Evolutionary conservation across 2,888 invertebrate species (phyloP).

Genomic region (Drosophila antonietae): DNA sequence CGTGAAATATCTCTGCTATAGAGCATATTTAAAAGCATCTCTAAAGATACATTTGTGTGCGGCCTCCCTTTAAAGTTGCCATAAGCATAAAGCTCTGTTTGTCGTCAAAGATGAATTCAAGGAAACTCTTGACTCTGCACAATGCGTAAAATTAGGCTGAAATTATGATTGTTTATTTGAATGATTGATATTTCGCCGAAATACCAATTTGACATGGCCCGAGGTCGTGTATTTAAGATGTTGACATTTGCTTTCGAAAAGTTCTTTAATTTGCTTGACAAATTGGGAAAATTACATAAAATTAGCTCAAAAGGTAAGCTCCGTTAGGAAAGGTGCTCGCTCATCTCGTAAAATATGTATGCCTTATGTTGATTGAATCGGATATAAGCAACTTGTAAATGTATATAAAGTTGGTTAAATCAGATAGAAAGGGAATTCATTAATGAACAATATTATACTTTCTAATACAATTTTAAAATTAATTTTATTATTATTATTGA

Average conservation of each 20-base stretch:
- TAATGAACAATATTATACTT: too few relatives aligned
- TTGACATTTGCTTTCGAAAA: neutral
- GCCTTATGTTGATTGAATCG: neutral
- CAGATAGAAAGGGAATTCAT: too few relatives aligned
- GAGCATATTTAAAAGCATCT: neutral
- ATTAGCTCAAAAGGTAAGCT: neutral
- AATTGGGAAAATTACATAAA: too few relatives aligned
- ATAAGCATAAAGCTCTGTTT: neutral
- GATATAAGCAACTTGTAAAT: neutral
- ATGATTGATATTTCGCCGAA: conserved; percentile 15
- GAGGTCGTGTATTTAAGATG: neutral
- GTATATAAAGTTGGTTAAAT: too few relatives aligned
- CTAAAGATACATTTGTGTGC: neutral
- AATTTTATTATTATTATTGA: too few relatives aligned
- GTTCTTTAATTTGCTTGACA: neutral
- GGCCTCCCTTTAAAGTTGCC: neutral
- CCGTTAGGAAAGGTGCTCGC: neutral
- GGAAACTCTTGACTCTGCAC: neutral
- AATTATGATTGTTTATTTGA: conserved; percentile 41
- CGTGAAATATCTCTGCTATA: neutral
- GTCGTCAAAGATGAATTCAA: neutral
- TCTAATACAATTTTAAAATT: too few relatives aligned
- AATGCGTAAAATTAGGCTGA: conserved; percentile 15
- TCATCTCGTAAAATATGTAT: neutral
- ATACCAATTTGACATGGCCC: neutral